Evolutionary conservation across 2,797 vertebrate genomes (phyloP), one percentile per base, ranked within the genome.

Genomic region (Trachurus trachurus): DNA sequence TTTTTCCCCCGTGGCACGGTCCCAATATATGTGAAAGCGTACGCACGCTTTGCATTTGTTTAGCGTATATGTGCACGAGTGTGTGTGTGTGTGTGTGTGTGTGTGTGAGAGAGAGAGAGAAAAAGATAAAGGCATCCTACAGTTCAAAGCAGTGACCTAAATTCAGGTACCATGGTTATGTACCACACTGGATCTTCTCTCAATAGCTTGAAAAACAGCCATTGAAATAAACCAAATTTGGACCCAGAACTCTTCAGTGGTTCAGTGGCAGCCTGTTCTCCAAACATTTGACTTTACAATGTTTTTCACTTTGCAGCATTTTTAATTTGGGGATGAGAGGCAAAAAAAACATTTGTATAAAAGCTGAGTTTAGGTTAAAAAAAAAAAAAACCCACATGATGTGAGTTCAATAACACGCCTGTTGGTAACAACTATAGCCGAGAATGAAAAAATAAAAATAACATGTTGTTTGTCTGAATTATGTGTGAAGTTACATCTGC

Each of bases 101-200:
- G 57, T 60, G 66, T 67, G 40, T 57, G 26, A n/a, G n/a, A n/a
- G 19, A 58, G 63, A 62, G 63, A 57, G 52, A 67, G 45, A 17
- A 54, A 56, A 42, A 66, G 69, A 84, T 57, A 75, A 81, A 85
- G 73, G 70, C 64, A 64, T 88, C 76, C 60, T 50, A 74, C 80
- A 52, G 86, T 83, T 84, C 76, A 88, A 88, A 87, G 86, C 67
- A 0, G 52, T 92, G 93, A 93, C 93, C 93, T 92, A 90, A 91
- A 92, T 91, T 87, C 87, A 92, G 87, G 86, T 91, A 85, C 71
- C 78, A 74, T 62, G 69, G 47, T 59, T 58, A 87, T 88, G 76
- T 62, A 80, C 17, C 66, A 56, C 19, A 71, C 66, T 67, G 42
- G 52, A 77, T 74, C 70, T 54, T 44, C 39, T 72, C 57, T 78